Base-by-base conservation (phyloP, 2,797 vertebrate genomes). In the Poeciliopsis presidionis region DNA sequence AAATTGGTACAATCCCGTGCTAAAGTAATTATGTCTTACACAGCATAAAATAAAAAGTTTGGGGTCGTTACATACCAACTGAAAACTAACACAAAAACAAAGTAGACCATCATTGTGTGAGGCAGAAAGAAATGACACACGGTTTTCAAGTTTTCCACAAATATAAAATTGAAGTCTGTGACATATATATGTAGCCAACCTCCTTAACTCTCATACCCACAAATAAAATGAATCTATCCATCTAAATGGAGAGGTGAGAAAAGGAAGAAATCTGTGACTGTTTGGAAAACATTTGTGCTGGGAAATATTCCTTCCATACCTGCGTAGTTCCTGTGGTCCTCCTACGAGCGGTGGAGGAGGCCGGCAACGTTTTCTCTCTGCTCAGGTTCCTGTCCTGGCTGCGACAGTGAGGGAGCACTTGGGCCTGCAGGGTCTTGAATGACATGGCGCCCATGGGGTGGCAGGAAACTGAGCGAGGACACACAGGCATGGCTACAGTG, bases 401-500 rank as follows among this genome's bases (percentile, higher is more conserved):
- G 91, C 90, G 92, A 84, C 93, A 91, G 90, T 92, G 90, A 89
- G 93, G 85, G 49, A 93, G 89, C 0, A 82, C 90, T 93, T 96
- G 95, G 83, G 94, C 95, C 93, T 88, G 97, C 93, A 96, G 87
- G 86, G 95, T 89, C 96, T 97, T 99, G 96, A 96, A 97, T 94
- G 97, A 96, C 93, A 96, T 94, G 93, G 96, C 93, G 77, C 96
- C 96, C 97, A 96, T 95, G 90, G 97, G 97, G 94, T 98, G 98
- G 96, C 97, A 99, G 95, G 98, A 99, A 87, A 97, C 98, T 98
- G 98, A 99, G 97, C 98, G 98, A 95, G 98, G 98, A 98, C 98
- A 99, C 96, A 99, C 92, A 96, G 97, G 98, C 95, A 97, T 96
- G 95, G 97, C 98, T 99, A 96, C 72, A 7, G 89, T 95, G 88